These are phyloP conservation scores for Heteronetta atricapilla DNA, from an alignment of 2,113 vertebrate species.

Conservation along the genomic window DNA sequence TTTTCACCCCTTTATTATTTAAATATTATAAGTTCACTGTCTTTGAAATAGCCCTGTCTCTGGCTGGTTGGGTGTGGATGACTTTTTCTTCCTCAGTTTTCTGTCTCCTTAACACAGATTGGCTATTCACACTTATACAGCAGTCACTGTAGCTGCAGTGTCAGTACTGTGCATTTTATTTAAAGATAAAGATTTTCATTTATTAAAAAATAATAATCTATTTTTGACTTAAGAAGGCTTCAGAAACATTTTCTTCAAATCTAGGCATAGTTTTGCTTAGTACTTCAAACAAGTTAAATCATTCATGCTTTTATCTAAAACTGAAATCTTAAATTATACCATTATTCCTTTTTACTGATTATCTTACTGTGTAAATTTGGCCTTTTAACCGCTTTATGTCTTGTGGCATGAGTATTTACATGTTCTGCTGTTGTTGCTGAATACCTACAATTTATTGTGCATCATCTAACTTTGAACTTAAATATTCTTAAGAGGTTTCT, in stretches of 20 bases:
- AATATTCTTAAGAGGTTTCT: neutral
- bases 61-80: neutral
- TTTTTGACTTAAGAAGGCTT: neutral
- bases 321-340: neutral
- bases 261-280: neutral
- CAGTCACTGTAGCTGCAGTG: neutral
- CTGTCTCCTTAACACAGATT: no score
- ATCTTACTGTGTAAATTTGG: neutral
- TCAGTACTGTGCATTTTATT: neutral
- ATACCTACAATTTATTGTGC: neutral
- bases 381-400: neutral
- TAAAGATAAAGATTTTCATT: neutral
- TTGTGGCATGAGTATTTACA: neutral
- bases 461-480: neutral
- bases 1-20: neutral
- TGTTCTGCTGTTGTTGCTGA: neutral
- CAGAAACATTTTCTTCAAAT: neutral
- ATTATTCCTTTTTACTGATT: neutral
- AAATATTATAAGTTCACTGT: neutral
- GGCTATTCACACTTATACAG: neutral
- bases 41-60: neutral
- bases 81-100: neutral
- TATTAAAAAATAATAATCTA: neutral
- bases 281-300: neutral
- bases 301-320: neutral